Base-by-base conservation (phyloP, 2,888 invertebrate genomes). In the Nomada goodeniana region DNA sequence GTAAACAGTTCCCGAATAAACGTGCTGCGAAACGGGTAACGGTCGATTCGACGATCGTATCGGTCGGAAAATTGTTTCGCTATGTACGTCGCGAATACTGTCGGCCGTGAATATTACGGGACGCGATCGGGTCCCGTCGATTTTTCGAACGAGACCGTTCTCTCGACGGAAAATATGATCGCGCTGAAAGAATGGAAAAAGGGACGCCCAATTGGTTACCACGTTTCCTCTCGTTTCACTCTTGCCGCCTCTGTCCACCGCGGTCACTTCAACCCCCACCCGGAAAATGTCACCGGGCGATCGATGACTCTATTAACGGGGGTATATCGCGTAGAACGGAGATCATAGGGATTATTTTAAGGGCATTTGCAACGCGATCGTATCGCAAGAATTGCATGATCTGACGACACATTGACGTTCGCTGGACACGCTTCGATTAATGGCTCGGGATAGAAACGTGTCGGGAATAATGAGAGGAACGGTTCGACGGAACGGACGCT, bases 261-360 rank as follows among this genome's bases (percentile, higher is more conserved):
- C 10, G 53, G 76, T 7, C 7, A 1, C 36, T 11, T 50, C 50
- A 50, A 50, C 26, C 18, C 50, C 15, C 18, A n/a, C 29, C 13
- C 29, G 10, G 63, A 50, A 82, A 73, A 59, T 64, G 85, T 82
- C 85, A 83, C 60, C 67, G 76, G 44, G 82, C 74, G 85, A 86
- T 86, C 85, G 85, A 86, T 85, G 85, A 82, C 85, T 86, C 85
- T 76, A 85, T 86, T 85, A 85, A 77, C 82, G 50, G 71, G 68
- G 76, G 82, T n/a, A 74, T 82, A 64, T 60, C 82, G 60, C 67
- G 82, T 44, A 79, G 82, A 73, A 79, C 65, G 73, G 77, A 85
- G 85, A 82, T 82, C 74, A 71, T 63, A 53, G 81, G 81, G 84
- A 85, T 85, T 85, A 84, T 84, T 84, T 77, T 61, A 77, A 74